A percentile compares a stretch with the other conserved stretches of the same genome.
phyloP scores from a whole-genome alignment of 2,797 vertebrate genomes.

The Poeciliopsis turneri region DNA sequence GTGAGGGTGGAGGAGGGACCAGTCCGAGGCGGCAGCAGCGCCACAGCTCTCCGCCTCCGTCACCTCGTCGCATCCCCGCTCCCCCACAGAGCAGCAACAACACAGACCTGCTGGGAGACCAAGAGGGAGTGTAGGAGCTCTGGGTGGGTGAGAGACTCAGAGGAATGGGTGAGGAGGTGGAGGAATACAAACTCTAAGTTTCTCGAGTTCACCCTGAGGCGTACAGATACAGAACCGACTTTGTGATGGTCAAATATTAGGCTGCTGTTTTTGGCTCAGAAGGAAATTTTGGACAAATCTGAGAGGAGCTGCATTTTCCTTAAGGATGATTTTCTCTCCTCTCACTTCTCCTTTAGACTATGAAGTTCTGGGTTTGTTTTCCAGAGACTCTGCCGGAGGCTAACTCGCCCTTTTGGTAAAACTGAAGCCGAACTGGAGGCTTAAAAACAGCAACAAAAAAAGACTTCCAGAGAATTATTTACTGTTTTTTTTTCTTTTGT shows the following conservation, averaged over 20 bases:
- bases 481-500: constrained; percentile 66
- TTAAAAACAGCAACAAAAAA: constrained; percentile 61
- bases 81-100: constrained; percentile 76
- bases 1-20: constrained; percentile 79
- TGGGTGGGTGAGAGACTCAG: constrained; percentile 26
- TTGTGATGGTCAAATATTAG: constrained; percentile 15
- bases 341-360: constrained; percentile 34
- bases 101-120: constrained; percentile 79
- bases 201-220: constrained; percentile 27
- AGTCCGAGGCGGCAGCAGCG: constrained; percentile 81
- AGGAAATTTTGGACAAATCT: constrained; percentile 35
- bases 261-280: constrained; percentile 12
- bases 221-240: constrained; percentile 21
- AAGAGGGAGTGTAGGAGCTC: constrained; percentile 69
- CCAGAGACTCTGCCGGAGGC: constrained; percentile 46
- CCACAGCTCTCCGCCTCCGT: constrained; percentile 67
- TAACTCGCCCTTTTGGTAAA: constrained; percentile 35
- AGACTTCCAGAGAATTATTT: constrained; percentile 70
- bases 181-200: constrained; percentile 5
- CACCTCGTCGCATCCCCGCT: constrained; percentile 68
- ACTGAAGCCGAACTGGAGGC: constrained; percentile 51
- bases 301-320: constrained; percentile 36
- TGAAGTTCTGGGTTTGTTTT: constrained; percentile 46
- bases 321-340: constrained; percentile 24
- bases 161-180: constrained; percentile 13